Evolutionary conservation across 2,113 vertebrate genomes (phyloP), one percentile per base, ranked within the genome.

Genomic region (Sorex fumeus): DNA sequence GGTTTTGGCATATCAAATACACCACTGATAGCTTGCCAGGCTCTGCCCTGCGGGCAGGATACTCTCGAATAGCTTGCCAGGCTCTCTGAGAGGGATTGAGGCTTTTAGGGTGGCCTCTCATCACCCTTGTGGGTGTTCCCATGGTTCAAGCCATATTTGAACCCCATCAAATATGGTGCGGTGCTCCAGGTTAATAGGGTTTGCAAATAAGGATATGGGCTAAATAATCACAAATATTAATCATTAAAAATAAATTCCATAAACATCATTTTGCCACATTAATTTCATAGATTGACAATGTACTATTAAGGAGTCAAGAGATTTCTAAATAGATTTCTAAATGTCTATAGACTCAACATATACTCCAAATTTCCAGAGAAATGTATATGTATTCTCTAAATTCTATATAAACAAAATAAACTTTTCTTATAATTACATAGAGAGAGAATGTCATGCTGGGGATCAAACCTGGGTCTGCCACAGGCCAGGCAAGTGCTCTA

Each of bases 191-290:
- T 77, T 77, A 91, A 84, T 69, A 72, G 2, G 7, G 9, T 87
- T 86, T 87, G 47, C 32, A 80, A 88, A 47, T 85, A 84, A 80
- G 45, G 34, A 71, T 64, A 25, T 57, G 3, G 83, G 23, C 0
- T 76, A 45, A 67, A 84, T 80, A 87, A 4, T 66, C 57, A n/a
- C 67, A 80, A 79, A 60, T 82, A 50, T 76, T 84, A 77, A 67
- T 71, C 84, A 76, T 90, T 66, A 30, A 47, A 90, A 92, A 72
- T 87, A 89, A 85, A 43, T 66, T 84, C 3, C n/a, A 85, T 74
- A 74, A 78, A 77, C 28, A 79, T 90, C 25, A 75, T 85, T 78
- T 47, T 80, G 23, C 67, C 53, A 27, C 88, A 71, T 96, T 87
- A 75, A 86, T 90, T 91, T 80, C 25, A 89, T 71, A 70, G 27